These are phyloP conservation scores for Bombycilla garrulus DNA, from an alignment of 2,113 vertebrate species.

Conservation along the genomic window DNA sequence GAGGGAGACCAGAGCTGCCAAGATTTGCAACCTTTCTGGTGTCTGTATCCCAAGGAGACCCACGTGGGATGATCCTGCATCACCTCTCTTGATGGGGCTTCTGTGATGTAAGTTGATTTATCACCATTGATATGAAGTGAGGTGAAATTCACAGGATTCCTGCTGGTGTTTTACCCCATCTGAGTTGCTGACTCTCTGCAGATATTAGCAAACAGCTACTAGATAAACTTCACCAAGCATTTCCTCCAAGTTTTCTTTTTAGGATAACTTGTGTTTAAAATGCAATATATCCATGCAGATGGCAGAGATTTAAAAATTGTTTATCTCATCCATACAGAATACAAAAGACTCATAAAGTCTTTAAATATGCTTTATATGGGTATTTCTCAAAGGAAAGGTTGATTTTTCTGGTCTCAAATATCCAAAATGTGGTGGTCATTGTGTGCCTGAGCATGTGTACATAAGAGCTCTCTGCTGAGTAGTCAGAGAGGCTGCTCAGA, in stretches of 20 bases:
- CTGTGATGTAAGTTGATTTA: background rate
- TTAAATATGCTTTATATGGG: background rate
- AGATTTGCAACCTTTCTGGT: background rate
- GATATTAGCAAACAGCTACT: background rate
- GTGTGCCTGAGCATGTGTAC: background rate
- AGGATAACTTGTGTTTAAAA: background rate
- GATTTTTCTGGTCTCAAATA: background rate
- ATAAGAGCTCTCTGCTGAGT: background rate
- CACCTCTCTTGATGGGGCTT: background rate
- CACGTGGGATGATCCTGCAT: background rate
- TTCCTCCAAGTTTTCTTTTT: background rate
- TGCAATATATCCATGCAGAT: background rate
- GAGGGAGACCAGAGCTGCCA: background rate
- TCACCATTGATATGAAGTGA: background rate
- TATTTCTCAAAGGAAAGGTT: background rate
- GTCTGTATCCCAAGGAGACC: background rate
- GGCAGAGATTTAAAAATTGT: background rate
- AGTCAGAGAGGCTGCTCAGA: background rate
- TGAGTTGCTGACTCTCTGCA: background rate
- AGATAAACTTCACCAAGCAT: background rate
- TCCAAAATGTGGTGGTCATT: background rate
- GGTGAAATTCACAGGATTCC: background rate
- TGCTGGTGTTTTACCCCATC: background rate
- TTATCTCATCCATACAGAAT: background rate
- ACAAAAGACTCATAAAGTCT: background rate